A percentile compares a stretch with the other conserved stretches of the same genome.
Conservation (phyloP, 2,888 invertebrate species). For the Rotaria socialis region DNA sequence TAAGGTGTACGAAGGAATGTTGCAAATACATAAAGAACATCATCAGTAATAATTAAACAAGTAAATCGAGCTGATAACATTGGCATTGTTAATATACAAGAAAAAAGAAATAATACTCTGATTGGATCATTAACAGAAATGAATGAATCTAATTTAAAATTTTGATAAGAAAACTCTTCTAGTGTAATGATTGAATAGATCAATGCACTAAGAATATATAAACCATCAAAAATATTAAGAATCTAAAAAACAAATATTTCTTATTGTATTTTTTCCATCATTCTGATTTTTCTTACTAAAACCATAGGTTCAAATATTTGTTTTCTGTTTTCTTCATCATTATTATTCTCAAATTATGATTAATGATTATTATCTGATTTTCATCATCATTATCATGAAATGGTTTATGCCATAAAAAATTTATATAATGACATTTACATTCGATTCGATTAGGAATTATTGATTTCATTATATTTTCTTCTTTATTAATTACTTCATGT, state of each 20-base stretch:
- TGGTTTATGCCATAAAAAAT: constrained; percentile 41
- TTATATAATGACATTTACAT: constrained; percentile 40
- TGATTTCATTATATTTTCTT: not conserved
- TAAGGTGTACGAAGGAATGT: constrained; percentile 93
- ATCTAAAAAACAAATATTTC: constrained; percentile 49
- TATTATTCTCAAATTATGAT: not conserved
- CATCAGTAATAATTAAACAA: constrained; percentile 81
- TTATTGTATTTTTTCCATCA: too few species aligned
- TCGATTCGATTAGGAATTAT: not conserved
- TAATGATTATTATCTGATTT: not conserved
- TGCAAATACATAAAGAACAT: constrained; percentile 81
- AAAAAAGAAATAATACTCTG: constrained; percentile 22
- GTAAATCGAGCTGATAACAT: constrained; percentile 78
- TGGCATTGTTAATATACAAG: not conserved
- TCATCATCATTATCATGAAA: not conserved
- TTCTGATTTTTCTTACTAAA: not conserved
- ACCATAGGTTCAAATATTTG: not conserved
- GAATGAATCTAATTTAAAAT: constrained; percentile 86
- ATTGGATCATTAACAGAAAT: constrained; percentile 70
- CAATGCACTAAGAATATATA: constrained; percentile 76
- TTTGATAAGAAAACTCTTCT: constrained; percentile 82
- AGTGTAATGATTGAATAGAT: constrained; percentile 78
- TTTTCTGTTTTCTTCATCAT: not conserved
- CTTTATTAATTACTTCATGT: not conserved
- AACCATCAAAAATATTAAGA: constrained; percentile 72